Evolutionary conservation across 2,888 invertebrate genomes (phyloP).

Genomic region (Criorhina ranunculi): DNA sequence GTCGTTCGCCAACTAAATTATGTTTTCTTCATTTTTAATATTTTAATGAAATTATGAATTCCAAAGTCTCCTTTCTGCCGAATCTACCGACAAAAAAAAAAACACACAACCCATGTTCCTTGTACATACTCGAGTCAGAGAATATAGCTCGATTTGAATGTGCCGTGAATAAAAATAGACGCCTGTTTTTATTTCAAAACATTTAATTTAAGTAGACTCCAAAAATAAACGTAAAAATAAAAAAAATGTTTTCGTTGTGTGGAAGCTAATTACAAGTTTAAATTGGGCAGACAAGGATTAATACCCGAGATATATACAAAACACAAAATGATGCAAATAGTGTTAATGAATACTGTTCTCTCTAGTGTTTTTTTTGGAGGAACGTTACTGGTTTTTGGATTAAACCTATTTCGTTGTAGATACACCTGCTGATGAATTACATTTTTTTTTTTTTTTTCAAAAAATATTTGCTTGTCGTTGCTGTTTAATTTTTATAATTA

Average conservation of each 20-base stretch:
- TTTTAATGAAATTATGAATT: constrained; percentile 60
- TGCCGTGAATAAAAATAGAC: constrained; percentile 54
- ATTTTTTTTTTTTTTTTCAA: constrained; percentile 19
- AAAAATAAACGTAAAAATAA: constrained; percentile 63
- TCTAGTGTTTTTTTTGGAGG: constrained; percentile 13
- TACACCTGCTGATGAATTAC: constrained; percentile 29
- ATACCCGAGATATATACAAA: too few relatives aligned
- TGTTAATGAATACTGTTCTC: constrained; percentile 30
- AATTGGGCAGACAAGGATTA: constrained; percentile 44
- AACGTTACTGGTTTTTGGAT: not conserved
- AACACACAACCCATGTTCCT: constrained; percentile 7
- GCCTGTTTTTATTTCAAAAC: constrained; percentile 47
- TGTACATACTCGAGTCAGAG: constrained; percentile 28
- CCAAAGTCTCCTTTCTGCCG: constrained; percentile 6
- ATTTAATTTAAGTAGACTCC: constrained; percentile 49
- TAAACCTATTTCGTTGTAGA: not conserved
- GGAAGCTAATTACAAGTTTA: constrained; percentile 61
- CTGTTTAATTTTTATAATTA: constrained; percentile 45
- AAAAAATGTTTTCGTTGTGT: constrained; percentile 34
- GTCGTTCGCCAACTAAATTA: constrained; percentile 16
- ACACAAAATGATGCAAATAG: constrained; percentile 28
- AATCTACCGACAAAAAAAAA: not conserved
- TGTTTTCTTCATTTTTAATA: constrained; percentile 30
- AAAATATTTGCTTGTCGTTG: not conserved
- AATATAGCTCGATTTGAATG: constrained; percentile 33